Evolutionary conservation across 2,888 invertebrate species (phyloP).

Genomic region (Zelleria hepariella): DNA sequence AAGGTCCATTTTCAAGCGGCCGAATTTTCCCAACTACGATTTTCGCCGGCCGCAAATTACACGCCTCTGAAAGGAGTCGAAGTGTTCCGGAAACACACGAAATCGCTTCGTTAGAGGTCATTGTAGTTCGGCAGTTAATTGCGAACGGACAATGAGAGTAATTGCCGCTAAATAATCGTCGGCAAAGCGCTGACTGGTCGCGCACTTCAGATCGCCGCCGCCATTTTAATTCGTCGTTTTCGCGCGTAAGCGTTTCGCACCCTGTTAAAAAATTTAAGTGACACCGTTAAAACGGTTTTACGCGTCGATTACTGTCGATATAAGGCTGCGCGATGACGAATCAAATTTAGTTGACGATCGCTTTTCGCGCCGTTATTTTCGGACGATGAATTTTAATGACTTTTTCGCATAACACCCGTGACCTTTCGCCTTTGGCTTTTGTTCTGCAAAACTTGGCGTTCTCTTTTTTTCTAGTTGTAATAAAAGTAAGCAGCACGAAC

Average conservation of each 20-base stretch:
- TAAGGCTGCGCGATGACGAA: constrained; percentile 44
- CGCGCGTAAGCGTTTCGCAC: neutral
- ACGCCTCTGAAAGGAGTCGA: constrained; percentile 55
- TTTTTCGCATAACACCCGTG: constrained; percentile 5
- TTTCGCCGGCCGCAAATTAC: constrained; percentile 62
- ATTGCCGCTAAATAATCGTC: constrained; percentile 62
- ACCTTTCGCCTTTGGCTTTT: constrained; percentile 4
- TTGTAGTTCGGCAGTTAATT: constrained; percentile 56
- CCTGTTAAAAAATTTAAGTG: constrained; percentile 27
- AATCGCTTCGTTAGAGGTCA: constrained; percentile 66
- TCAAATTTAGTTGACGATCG: constrained; percentile 52
- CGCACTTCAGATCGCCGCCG: neutral
- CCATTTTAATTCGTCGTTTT: constrained; percentile 2
- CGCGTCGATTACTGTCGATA: constrained; percentile 55
- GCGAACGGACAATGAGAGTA: constrained; percentile 62
- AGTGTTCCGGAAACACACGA: constrained; percentile 57
- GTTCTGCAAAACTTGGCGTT: constrained; percentile 1
- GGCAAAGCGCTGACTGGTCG: constrained; percentile 31
- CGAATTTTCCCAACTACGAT: constrained; percentile 53
- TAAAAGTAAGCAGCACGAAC: constrained; percentile 6
- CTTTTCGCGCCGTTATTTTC: constrained; percentile 46
- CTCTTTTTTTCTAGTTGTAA: neutral
- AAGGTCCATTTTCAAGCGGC: constrained; percentile 49
- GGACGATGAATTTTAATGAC: constrained; percentile 42
- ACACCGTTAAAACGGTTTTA: constrained; percentile 41